Percentiles rank a stretch among this genome's conserved stretches.
Evolutionary conservation across 2,888 invertebrate genomes (phyloP).

Genomic region (Hyposoter didymator): DNA sequence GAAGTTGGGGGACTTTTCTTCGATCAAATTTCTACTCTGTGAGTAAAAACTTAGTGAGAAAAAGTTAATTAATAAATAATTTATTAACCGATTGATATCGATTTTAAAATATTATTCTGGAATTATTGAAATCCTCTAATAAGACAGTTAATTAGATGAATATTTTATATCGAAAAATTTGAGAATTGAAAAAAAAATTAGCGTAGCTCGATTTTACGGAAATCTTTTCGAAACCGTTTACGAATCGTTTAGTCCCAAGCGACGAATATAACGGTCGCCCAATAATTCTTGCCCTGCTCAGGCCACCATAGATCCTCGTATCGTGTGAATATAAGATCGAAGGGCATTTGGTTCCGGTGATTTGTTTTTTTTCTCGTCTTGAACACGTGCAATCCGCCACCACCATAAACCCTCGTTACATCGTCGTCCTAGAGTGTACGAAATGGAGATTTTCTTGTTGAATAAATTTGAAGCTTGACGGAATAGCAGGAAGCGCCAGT

Average conservation of each 20-base stretch:
- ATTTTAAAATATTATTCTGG: too few species aligned
- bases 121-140: too few species aligned
- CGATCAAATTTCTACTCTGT: background rate
- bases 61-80: background rate
- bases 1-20: background rate
- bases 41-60: background rate
- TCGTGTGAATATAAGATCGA: slow-evolving; percentile 45
- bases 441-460: slow-evolving; percentile 73
- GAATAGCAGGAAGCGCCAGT: slow-evolving; percentile 81
- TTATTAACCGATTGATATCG: too few species aligned
- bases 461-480: slow-evolving; percentile 79
- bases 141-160: background rate
- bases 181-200: background rate
- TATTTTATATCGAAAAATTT: background rate
- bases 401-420: background rate
- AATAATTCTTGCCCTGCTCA: slow-evolving; percentile 38
- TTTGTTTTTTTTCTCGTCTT: slow-evolving; percentile 35
- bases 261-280: slow-evolving; percentile 14
- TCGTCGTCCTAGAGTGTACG: slow-evolving; percentile 2
- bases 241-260: background rate
- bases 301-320: slow-evolving; percentile 56
- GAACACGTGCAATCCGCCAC: slow-evolving; percentile 35
- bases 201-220: background rate
- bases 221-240: background rate
- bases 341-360: slow-evolving; percentile 26